Conservation (phyloP, 2,888 invertebrate species). For the Mactromeris polynyma region DNA sequence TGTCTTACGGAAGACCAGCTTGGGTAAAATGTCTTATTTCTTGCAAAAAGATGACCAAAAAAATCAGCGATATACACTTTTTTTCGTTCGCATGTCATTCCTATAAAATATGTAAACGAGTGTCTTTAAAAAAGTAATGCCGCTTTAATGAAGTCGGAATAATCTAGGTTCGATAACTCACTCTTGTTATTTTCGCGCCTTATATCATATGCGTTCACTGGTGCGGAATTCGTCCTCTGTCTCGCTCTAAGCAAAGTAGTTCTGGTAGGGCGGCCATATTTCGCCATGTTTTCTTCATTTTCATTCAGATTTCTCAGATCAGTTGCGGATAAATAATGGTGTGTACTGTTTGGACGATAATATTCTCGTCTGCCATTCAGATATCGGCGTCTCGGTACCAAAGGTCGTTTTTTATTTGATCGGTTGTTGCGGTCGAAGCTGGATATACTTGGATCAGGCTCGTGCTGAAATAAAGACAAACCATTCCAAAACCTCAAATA, state of each 20-base stretch:
- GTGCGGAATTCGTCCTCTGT: constrained; percentile 75
- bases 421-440: constrained; percentile 45
- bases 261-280: constrained; percentile 82
- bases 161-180: constrained; percentile 67
- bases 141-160: too few relatives aligned
- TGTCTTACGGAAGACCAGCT: too few relatives aligned
- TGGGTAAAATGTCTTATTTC: too few relatives aligned
- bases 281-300: constrained; percentile 69
- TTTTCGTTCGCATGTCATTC: too few relatives aligned
- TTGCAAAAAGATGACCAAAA: too few relatives aligned
- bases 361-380: constrained; percentile 66
- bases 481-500: too few relatives aligned
- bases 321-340: constrained; percentile 82
- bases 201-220: constrained; percentile 75
- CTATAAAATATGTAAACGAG: too few relatives aligned
- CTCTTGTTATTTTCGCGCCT: constrained; percentile 75
- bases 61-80: too few relatives aligned
- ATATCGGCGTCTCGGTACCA: constrained; percentile 61
- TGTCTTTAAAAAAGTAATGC: too few relatives aligned
- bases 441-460: constrained; percentile 63
- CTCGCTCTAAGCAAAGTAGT: constrained; percentile 80
- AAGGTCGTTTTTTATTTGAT: constrained; percentile 34
- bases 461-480: constrained; percentile 58
- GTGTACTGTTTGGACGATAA: constrained; percentile 81
- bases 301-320: constrained; percentile 74